phyloP scores from a whole-genome alignment of 2,113 vertebrate species.

The Aix galericulata region DNA sequence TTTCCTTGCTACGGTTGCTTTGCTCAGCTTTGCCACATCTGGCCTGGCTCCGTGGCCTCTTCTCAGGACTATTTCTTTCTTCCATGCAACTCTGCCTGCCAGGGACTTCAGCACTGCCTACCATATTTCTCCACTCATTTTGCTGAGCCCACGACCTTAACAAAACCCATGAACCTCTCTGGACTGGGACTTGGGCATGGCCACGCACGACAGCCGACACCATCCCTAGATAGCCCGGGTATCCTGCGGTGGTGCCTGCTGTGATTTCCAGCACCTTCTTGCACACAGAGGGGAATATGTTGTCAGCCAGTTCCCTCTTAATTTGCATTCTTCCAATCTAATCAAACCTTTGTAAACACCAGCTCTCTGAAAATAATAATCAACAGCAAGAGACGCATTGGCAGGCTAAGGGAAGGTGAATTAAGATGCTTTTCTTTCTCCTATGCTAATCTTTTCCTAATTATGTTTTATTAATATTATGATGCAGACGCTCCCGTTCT shows the following conservation, averaged over 20 bases:
- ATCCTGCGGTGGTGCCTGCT: neutral
- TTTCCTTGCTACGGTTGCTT: rapidly evolving
- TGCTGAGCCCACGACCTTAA: neutral
- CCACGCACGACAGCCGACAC: rapidly evolving
- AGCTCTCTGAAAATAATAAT: conserved; percentile 17
- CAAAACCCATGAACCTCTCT: neutral
- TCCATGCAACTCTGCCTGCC: neutral
- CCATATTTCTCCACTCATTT: rapidly evolving
- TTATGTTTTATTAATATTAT: conserved; percentile 61
- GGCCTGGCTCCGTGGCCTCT: neutral
- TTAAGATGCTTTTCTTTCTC: conserved; percentile 30
- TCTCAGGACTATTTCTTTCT: rapidly evolving
- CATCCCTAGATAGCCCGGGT: neutral
- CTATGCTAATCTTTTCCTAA: conserved; percentile 66
- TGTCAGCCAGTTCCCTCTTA: neutral
- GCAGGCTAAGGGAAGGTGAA: conserved; percentile 19
- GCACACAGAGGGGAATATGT: neutral
- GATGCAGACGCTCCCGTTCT: neutral
- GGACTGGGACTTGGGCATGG: neutral
- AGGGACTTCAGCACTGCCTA: rapidly evolving
- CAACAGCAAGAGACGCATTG: neutral
- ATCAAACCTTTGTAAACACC: conserved; percentile 38
- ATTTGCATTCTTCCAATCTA: conserved; percentile 16
- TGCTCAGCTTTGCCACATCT: neutral
- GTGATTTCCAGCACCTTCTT: neutral